A percentile compares a stretch with the other conserved stretches of the same genome.
phyloP scores from a whole-genome alignment of 2,888 invertebrate genomes.

The Criorhina ranunculi region DNA sequence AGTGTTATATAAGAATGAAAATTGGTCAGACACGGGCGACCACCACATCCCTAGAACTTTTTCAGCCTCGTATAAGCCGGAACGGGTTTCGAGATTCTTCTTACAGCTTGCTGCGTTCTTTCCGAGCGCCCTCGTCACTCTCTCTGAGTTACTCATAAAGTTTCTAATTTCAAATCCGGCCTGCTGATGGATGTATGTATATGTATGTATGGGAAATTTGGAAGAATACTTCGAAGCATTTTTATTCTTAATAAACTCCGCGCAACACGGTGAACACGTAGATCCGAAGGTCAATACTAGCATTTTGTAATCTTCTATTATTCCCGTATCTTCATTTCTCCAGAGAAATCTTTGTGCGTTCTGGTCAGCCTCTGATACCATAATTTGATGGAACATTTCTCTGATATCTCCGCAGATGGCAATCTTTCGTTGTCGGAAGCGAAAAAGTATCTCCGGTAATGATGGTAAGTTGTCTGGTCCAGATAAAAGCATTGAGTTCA shows the following conservation, averaged over 20 bases:
- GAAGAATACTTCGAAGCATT: too few relatives aligned
- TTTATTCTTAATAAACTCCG: conserved; percentile 54
- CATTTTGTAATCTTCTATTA: conserved; percentile 68
- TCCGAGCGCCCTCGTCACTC: conserved; percentile 5
- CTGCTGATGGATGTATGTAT: conserved; percentile 21
- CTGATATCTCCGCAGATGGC: conserved; percentile 32
- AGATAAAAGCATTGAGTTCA: conserved; percentile 79
- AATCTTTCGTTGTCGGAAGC: conserved; percentile 19
- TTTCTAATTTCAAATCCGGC: conserved; percentile 44
- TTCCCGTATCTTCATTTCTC: conserved; percentile 67
- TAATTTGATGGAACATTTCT: conserved; percentile 65
- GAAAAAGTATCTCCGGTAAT: conserved; percentile 12
- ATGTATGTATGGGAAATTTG: too few relatives aligned
- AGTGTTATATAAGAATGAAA: conserved; percentile 11
- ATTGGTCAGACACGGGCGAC: conserved; percentile 4
- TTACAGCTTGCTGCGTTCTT: neutral
- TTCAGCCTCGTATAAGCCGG: neutral
- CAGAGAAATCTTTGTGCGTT: conserved; percentile 50
- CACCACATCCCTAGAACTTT: conserved; percentile 51
- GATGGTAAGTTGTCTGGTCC: conserved; percentile 79
- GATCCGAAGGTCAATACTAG: conserved; percentile 55
- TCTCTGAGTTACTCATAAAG: conserved; percentile 19
- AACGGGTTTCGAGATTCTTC: neutral
- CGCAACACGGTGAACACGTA: conserved; percentile 62
- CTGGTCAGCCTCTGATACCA: conserved; percentile 43